Evolutionary conservation across 2,888 invertebrate species (phyloP), one percentile per base, ranked within the genome.

Genomic region (Rhagonycha fulva): DNA sequence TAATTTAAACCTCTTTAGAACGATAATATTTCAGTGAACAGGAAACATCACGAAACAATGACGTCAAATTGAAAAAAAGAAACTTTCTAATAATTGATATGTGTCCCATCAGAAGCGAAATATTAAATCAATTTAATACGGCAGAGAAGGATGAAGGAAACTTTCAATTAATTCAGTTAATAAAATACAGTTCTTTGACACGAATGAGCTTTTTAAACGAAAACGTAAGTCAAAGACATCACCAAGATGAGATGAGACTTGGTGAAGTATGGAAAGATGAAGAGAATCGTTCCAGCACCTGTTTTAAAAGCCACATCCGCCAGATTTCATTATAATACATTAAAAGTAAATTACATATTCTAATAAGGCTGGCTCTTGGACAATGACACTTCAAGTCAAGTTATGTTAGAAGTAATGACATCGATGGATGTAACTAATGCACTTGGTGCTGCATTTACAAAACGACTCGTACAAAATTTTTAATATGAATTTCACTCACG

Each of bases 261-360:
- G 28, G 68, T 68, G 68, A 68, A 30, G 26, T 68, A 68, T 68
- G 68, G 28, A 63, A 23, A 23, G 12, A 63, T 30, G 28, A 68
- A 19, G 19, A n/a, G 68, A 66, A 76, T 72, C 72, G 63, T 63
- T 76, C 71, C 60, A 74, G 74, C 77, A 77, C 77, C 77, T 77
- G 77, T 74, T 67, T 66, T 74, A 68, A 32, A 71, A 77, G 77
- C 77, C 77, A 77, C 79, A 80, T 78, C 78, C 78, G 79, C 76
- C 71, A 73, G 78, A 71, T 79, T 79, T 69, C 68, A 77, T 79
- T 79, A 79, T 67, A 79, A 77, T 79, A 79, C 79, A 79, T 79
- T 79, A 79, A 70, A 72, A 26, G 63, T 74, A 71, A 74, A 77
- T 74, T 76, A 76, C 74, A 68, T 77, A 77, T 77, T 77, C 77